Conservation (phyloP, 2,888 invertebrate genomes). For the Odontocolon sp. region DNA sequence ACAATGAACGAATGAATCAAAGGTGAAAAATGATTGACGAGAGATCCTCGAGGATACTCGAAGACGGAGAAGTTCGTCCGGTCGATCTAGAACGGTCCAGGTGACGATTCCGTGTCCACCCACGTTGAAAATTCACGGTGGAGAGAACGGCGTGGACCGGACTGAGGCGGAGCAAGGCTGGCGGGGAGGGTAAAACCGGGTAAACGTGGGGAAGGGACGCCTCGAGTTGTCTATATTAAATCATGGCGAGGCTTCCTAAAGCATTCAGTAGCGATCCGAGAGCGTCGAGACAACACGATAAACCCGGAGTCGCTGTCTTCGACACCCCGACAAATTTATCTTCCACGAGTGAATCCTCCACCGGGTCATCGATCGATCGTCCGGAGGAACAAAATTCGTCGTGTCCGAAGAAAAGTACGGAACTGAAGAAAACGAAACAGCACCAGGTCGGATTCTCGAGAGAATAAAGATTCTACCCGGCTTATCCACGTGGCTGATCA, state of each 20-base stretch:
- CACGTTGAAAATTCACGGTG: slow-evolving; percentile 42
- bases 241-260: slow-evolving; percentile 76
- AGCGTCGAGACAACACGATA: slow-evolving; percentile 48
- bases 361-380: not conserved
- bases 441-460: no score
- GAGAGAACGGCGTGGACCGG: slow-evolving; percentile 2
- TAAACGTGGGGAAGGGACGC: slow-evolving; percentile 42
- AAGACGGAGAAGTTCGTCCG: not conserved
- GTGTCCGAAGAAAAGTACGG: no score
- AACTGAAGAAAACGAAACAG: slow-evolving; percentile 11
- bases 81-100: slow-evolving; percentile 27
- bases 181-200: slow-evolving; percentile 66
- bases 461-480: not conserved
- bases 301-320: no score
- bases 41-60: not conserved
- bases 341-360: no score
- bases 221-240: slow-evolving; percentile 76
- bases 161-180: slow-evolving; percentile 53
- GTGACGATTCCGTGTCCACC: slow-evolving; percentile 53
- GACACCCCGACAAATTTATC: no score
- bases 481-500: not conserved
- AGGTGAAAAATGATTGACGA: not conserved
- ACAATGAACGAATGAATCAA: not conserved
- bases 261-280: slow-evolving; percentile 65
- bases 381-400: slow-evolving; percentile 8